Percentiles rank a stretch among this genome's conserved stretches.
These are phyloP conservation scores for Buceros bicornis DNA, from an alignment of 2,797 vertebrate species.

Conservation along the genomic window DNA sequence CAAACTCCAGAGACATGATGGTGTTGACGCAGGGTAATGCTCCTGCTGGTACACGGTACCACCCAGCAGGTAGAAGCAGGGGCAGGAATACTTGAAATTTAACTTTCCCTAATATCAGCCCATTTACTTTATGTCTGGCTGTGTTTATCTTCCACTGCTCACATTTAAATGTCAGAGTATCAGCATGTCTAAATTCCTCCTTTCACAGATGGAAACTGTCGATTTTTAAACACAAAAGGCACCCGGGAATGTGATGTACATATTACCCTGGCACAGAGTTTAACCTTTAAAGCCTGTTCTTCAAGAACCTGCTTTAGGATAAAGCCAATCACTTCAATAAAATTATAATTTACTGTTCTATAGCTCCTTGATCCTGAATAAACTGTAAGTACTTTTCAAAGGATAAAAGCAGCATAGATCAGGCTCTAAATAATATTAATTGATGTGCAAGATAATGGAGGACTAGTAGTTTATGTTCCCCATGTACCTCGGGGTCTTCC, in stretches of 20 bases:
- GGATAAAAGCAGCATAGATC: neutral
- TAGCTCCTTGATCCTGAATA: neutral
- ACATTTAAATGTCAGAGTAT: slow-evolving; percentile 68
- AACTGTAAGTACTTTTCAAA: neutral
- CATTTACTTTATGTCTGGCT: slow-evolving; percentile 26
- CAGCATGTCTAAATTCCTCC: slow-evolving; percentile 57
- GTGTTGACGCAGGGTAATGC: neutral
- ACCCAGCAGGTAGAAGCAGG: neutral
- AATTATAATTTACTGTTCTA: neutral
- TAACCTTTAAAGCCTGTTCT: slow-evolving; percentile 42
- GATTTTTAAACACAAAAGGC: slow-evolving; percentile 52
- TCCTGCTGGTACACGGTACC: neutral
- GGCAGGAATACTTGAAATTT: neutral
- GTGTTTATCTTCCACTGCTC: slow-evolving; percentile 49
- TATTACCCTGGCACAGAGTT: slow-evolving; percentile 23
- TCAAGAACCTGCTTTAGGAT: neutral
- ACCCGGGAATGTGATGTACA: slow-evolving; percentile 40
- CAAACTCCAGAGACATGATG: neutral
- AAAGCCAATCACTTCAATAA: slow-evolving; percentile 6
- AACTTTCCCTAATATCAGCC: slow-evolving; percentile 34
- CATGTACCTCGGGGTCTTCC: neutral
- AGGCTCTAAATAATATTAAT: neutral
- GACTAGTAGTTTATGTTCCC: neutral
- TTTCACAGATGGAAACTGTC: slow-evolving; percentile 49
- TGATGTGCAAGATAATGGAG: neutral